Base-by-base conservation (phyloP, 2,113 vertebrate species). In the Sorex araneus region DNA sequence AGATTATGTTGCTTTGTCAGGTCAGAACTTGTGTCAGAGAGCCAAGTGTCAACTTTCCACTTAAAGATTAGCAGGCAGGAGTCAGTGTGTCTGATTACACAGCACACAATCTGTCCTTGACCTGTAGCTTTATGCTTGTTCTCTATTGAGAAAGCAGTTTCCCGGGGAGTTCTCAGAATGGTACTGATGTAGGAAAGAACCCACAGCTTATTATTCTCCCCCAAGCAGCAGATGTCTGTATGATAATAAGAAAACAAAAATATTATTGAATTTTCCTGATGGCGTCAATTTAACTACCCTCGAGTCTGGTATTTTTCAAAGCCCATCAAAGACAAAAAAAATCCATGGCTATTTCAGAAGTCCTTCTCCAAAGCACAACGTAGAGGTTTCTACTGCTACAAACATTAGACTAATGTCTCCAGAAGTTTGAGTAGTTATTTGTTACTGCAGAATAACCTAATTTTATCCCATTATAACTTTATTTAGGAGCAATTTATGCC, bases 41-140 rank as follows among this genome's bases (percentile, higher is more conserved):
- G 76, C 88, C 94, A 95, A 94, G 88, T 93, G 96, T 97, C 97
- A 96, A 92, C 88, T 98, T 97, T 96, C 92, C 66, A 73, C 73
- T 98, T 94, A 89, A 71, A 97, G 95, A 96, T 95, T 91, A 93
- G 82, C 70, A 96, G 88, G 54, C 94, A 95, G 93, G 89, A 97
- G 89, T 93, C 93, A 71, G 76, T 79, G 23, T 80, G 36, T 97
- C 97, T 98, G 93, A 78, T 95, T 94, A 67, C 63, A 16, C 3
- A 76, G 92, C 18, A 84, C 80, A 84, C 63, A 18, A 69, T 95
- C 96, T 94, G 90, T 60, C 94, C 92, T 97, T 96, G 86, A 93
- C 89, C 92, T 94, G 71, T 45, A 70, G 92, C 76, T 18, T 75
- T 93, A 63, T 64, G 84, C 5, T 79, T 81, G 83, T 69, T 96